phyloP scores from a whole-genome alignment of 2,113 vertebrate genomes.

The Empidonax alnorum region DNA sequence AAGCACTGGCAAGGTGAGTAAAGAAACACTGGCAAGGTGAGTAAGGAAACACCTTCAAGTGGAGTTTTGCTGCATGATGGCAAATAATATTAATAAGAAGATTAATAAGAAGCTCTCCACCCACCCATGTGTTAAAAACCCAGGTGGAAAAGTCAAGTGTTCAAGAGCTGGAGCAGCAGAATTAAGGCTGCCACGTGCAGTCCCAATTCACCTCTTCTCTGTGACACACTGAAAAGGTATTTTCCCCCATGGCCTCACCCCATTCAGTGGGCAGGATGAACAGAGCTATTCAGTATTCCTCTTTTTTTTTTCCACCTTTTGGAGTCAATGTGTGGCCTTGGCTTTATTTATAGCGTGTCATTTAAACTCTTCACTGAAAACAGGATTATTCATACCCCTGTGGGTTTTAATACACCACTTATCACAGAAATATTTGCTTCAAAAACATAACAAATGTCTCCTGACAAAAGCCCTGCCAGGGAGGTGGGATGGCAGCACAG shows the following conservation, averaged over 20 bases:
- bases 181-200: background rate
- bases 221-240: constrained; percentile 17
- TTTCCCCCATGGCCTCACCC: constrained; percentile 18
- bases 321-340: constrained; percentile 48
- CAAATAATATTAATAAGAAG: background rate
- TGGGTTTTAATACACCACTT: constrained; percentile 54
- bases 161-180: background rate
- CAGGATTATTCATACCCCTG: constrained; percentile 63
- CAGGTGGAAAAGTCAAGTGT: background rate
- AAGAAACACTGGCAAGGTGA: background rate
- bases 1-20: background rate
- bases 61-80: background rate
- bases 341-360: constrained; percentile 50
- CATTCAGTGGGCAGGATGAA: constrained; percentile 18
- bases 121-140: background rate
- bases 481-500: constrained; percentile 15
- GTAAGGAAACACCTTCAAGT: background rate
- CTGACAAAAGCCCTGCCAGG: constrained; percentile 48
- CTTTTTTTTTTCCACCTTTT: background rate
- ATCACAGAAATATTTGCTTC: constrained; percentile 61
- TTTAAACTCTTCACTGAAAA: constrained; percentile 50
- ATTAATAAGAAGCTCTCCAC: background rate
- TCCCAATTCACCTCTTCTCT: background rate
- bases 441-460: constrained; percentile 52
- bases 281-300: constrained; percentile 33